Evolutionary conservation across 2,113 vertebrate species (phyloP).

Genomic region (Tetraodon nigroviridis): DNA sequence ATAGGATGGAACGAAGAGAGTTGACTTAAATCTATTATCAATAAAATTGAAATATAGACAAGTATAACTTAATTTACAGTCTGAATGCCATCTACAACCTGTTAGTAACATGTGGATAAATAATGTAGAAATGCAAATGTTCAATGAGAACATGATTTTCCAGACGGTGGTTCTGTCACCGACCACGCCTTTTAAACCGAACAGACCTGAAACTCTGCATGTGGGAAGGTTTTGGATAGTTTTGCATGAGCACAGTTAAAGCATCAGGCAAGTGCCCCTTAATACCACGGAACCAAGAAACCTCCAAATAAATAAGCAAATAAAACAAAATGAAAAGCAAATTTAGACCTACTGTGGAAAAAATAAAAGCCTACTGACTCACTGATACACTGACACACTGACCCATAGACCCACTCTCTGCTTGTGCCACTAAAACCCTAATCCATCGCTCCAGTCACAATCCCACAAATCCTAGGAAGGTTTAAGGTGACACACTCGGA

Average conservation of each 20-base stretch:
- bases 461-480: constrained; percentile 61
- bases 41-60: too few species aligned
- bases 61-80: too few species aligned
- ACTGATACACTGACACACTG: constrained; percentile 84
- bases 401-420: constrained; percentile 71
- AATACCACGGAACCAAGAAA: constrained; percentile 28
- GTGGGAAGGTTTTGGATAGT: constrained; percentile 17
- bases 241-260: neutral
- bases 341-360: constrained; percentile 49
- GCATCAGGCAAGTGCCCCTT: constrained; percentile 10
- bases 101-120: neutral
- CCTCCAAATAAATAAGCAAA: too few species aligned
- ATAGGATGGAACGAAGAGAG: neutral
- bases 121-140: neutral
- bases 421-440: constrained; percentile 63
- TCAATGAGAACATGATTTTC: neutral
- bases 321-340: constrained; percentile 45
- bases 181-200: neutral
- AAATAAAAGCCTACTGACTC: constrained; percentile 75
- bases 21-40: too few species aligned
- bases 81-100: neutral
- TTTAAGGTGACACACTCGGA: constrained; percentile 55
- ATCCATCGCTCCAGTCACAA: constrained; percentile 66
- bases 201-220: neutral
- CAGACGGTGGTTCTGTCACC: neutral